These are phyloP conservation scores for Todus mexicanus DNA, from an alignment of 2,797 vertebrate species.

Conservation along the genomic window DNA sequence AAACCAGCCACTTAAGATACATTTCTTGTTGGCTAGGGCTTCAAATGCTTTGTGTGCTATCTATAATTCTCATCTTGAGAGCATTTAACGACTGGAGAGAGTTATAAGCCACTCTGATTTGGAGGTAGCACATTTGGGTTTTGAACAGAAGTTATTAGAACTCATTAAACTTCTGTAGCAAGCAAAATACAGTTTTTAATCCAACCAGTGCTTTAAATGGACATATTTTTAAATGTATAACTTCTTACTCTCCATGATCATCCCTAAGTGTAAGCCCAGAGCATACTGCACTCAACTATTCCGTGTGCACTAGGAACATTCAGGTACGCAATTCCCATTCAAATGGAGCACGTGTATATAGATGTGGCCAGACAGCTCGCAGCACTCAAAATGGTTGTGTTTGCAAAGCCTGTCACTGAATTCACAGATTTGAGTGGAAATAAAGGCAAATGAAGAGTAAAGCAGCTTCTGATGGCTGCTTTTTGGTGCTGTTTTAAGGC, in stretches of 20 bases:
- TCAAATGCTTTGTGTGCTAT: constrained; percentile 39
- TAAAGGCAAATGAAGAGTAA: background rate
- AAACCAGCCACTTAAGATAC: constrained; percentile 54
- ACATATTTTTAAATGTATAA: background rate
- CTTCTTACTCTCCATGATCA: background rate
- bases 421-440: background rate
- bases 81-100: background rate
- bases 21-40: constrained; percentile 48
- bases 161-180: background rate
- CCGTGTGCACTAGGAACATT: background rate
- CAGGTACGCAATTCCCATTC: background rate
- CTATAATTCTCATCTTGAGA: constrained; percentile 41
- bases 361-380: background rate
- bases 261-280: background rate
- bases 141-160: constrained; percentile 41
- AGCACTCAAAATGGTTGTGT: background rate
- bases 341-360: background rate
- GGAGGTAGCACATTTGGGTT: background rate
- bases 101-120: background rate
- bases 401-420: background rate
- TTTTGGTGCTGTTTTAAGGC: background rate
- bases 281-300: background rate
- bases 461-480: background rate
- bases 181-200: background rate
- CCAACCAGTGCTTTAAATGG: background rate